Percentiles rank a stretch among this genome's conserved stretches.
Conservation (phyloP, 1,140 invertebrate species). For the Atta cephalotes region DNA sequence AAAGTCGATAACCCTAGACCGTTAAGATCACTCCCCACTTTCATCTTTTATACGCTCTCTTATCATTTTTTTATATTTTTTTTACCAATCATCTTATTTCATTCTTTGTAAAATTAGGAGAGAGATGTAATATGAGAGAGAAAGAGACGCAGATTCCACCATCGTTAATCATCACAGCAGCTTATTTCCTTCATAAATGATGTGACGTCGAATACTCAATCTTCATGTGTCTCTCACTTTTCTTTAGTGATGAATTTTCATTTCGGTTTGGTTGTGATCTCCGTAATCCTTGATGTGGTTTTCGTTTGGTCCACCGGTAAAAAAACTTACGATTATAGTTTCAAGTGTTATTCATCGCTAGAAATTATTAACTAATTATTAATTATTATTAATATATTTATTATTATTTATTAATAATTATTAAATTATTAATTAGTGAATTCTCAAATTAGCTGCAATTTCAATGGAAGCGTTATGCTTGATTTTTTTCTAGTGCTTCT, state of each 20-base stretch:
- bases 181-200: not conserved
- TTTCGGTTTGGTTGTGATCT: not conserved
- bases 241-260: slow-evolving; percentile 29
- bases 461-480: too few relatives aligned
- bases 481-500: too few relatives aligned
- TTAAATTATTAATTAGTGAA: too few relatives aligned
- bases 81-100: not conserved
- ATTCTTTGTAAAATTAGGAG: too few relatives aligned
- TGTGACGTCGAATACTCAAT: not conserved
- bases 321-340: not conserved
- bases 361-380: too few relatives aligned
- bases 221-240: not conserved
- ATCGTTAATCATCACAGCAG: not conserved
- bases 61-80: slow-evolving; percentile 8
- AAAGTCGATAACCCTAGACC: not conserved
- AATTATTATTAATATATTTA: too few relatives aligned
- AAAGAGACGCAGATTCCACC: not conserved
- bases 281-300: not conserved
- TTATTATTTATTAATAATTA: too few relatives aligned
- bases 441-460: too few relatives aligned
- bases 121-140: not conserved
- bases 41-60: not conserved
- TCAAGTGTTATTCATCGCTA: not conserved
- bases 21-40: not conserved
- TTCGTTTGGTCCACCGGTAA: not conserved